Evolutionary conservation across 2,113 vertebrate species (phyloP).

Genomic region (Arenaria interpres): DNA sequence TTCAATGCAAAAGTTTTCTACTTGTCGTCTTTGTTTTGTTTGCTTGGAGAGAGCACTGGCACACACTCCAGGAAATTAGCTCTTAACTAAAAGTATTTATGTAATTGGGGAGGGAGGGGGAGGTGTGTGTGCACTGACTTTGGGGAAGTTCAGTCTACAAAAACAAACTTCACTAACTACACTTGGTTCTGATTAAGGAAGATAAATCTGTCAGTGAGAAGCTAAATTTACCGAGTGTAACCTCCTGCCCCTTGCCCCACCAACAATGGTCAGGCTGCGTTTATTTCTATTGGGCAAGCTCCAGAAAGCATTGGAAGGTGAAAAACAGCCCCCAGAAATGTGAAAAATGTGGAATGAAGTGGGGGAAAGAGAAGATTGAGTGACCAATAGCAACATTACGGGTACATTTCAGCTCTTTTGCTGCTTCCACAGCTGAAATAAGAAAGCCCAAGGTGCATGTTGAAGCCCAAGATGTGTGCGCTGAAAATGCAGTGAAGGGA

Average conservation of each 20-base stretch:
- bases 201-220: constrained; percentile 54
- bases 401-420: not conserved
- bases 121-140: not conserved
- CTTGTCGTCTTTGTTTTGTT: not conserved
- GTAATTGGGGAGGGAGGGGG: constrained; percentile 9
- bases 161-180: constrained; percentile 29
- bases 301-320: constrained; percentile 2
- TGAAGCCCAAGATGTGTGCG: not conserved
- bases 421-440: not conserved
- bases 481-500: not conserved
- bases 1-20: not conserved
- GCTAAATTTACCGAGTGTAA: constrained; percentile 24
- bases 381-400: not conserved
- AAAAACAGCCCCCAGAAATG: constrained; percentile 57
- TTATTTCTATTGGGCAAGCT: constrained; percentile 52
- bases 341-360: constrained; percentile 36
- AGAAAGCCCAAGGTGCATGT: not conserved
- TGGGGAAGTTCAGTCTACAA: constrained; percentile 45
- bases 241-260: not conserved
- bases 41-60: not conserved
- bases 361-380: not conserved
- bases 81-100: constrained; percentile 3
- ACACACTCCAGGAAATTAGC: not conserved
- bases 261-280: not conserved
- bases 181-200: constrained; percentile 31